phyloP scores from a whole-genome alignment of 2,113 vertebrate species.

The Collichthys lucidus region DNA sequence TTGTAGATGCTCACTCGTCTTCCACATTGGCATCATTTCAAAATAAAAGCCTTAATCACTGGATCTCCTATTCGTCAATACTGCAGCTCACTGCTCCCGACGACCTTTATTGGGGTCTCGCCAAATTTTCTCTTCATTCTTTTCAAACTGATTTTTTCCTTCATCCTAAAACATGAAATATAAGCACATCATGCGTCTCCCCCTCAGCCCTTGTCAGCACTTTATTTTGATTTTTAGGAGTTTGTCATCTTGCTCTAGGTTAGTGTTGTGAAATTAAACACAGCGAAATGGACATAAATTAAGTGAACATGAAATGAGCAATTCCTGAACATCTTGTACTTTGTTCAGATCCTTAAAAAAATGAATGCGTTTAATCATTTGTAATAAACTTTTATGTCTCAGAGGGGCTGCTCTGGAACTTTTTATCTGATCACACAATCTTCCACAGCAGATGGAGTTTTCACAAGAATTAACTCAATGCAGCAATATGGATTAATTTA shows the following conservation, averaged over 20 bases:
- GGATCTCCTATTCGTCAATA: not conserved
- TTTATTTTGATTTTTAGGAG: not conserved
- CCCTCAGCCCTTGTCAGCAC: not conserved
- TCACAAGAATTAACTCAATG: not conserved
- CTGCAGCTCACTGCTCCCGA: not conserved
- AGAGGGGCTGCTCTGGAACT: not conserved
- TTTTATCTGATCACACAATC: not conserved
- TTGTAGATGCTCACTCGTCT: not conserved
- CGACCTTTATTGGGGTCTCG: not conserved
- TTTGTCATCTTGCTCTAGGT: not conserved
- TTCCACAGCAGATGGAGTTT: not conserved
- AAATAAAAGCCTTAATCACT: constrained; percentile 6
- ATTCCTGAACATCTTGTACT: not conserved
- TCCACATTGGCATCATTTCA: constrained; percentile 8
- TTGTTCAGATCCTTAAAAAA: not conserved
- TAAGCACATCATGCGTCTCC: not conserved
- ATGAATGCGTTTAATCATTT: not conserved
- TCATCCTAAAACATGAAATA: not conserved
- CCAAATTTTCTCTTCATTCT: not conserved
- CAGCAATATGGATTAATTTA: not conserved
- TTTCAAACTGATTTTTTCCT: not conserved
- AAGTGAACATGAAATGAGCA: not conserved
- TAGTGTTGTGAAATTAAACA: not conserved
- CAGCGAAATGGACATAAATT: not conserved
- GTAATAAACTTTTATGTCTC: not conserved